phyloP scores from a whole-genome alignment of 2,888 invertebrate species.

The Auanema sp. region DNA sequence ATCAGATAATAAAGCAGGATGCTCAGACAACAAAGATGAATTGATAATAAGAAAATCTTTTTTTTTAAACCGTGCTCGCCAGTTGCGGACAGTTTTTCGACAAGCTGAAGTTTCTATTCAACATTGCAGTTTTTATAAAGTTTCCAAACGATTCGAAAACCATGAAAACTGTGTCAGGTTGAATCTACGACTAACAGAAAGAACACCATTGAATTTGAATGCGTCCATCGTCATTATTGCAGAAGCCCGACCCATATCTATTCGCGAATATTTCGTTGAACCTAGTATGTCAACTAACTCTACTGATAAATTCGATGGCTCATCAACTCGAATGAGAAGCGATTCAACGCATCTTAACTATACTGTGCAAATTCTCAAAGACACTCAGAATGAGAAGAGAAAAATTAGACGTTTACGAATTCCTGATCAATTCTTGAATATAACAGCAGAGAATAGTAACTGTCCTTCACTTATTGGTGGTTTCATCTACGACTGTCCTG shows the following conservation, averaged over 20 bases:
- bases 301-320: too few species aligned
- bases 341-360: conserved; percentile 23
- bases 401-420: conserved; percentile 43
- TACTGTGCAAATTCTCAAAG: conserved; percentile 34
- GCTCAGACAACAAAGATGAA: not conserved
- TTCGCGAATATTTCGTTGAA: conserved; percentile 30
- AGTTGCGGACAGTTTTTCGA: too few species aligned
- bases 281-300: conserved; percentile 11
- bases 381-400: conserved; percentile 32
- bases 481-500: too few species aligned
- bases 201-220: conserved; percentile 39
- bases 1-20: too few species aligned
- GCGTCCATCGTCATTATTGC: conserved; percentile 33
- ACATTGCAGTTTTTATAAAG: conserved; percentile 57
- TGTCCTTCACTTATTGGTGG: too few species aligned
- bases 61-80: too few species aligned
- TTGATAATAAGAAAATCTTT: not conserved
- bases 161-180: conserved; percentile 54
- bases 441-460: too few species aligned
- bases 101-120: conserved; percentile 58
- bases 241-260: conserved; percentile 35
- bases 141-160: conserved; percentile 27
- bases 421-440: conserved; percentile 39
- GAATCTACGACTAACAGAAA: conserved; percentile 55
- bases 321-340: too few species aligned